Evolutionary conservation across 2,888 invertebrate genomes (phyloP).

Genomic region (Hypolimnas misippus): DNA sequence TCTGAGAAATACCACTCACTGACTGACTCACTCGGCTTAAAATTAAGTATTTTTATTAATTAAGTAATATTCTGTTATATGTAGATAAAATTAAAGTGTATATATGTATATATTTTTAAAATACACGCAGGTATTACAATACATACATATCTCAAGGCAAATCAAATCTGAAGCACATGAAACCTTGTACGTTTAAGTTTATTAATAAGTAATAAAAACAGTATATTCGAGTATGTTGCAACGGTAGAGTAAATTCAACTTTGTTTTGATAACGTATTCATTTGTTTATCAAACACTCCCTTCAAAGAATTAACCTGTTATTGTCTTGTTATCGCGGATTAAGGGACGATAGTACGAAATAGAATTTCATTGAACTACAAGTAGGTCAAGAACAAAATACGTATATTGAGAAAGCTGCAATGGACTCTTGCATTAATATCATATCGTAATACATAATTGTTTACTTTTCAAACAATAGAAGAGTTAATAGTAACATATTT

Average conservation of each 20-base stretch:
- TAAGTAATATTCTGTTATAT: no score
- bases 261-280: conserved; percentile 1
- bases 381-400: conserved; percentile 55
- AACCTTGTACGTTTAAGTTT: no score
- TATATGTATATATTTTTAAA: no score
- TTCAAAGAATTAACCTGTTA: neutral
- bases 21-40: no score
- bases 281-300: conserved; percentile 15
- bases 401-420: conserved; percentile 49
- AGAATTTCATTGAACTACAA: conserved; percentile 37
- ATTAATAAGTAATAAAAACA: no score
- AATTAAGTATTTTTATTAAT: no score
- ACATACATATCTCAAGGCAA: neutral
- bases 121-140: no score
- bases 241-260: neutral
- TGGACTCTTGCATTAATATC: conserved; percentile 39
- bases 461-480: neutral
- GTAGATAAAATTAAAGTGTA: no score
- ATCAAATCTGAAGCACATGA: neutral
- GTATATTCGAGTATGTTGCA: no score
- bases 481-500: conserved; percentile 2
- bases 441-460: conserved; percentile 14
- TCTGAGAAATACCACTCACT: no score
- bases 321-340: conserved; percentile 27
- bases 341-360: conserved; percentile 14